Evolutionary conservation across 2,113 vertebrate species (phyloP).

Genomic region (Daboia siamensis): DNA sequence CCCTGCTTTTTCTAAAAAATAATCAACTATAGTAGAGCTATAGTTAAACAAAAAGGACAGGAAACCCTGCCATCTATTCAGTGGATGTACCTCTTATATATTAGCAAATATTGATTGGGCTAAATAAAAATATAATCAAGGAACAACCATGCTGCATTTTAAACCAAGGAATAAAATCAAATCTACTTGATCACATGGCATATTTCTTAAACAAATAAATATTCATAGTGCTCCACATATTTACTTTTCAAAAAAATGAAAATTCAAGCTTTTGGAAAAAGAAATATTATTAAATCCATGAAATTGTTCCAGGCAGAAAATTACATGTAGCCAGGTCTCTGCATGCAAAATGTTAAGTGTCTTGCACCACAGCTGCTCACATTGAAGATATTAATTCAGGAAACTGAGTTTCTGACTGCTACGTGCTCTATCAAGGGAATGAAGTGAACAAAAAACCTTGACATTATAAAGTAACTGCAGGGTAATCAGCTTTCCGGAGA

Average conservation of each 20-base stretch:
- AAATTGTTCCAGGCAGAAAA: neutral
- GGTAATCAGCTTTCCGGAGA: neutral
- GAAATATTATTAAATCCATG: neutral
- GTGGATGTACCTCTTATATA: neutral
- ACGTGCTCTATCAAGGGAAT: neutral
- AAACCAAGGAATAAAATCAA: neutral
- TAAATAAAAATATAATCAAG: neutral
- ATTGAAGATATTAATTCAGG: neutral
- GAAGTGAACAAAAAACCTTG: neutral
- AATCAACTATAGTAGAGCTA: neutral
- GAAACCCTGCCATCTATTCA: neutral
- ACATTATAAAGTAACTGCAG: neutral
- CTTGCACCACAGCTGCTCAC: neutral
- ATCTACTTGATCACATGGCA: neutral
- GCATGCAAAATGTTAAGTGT: neutral
- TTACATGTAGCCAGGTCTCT: neutral
- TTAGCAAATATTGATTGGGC: neutral
- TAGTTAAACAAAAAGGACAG: neutral
- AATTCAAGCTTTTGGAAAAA: neutral
- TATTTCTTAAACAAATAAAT: neutral
- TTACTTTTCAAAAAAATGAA: neutral
- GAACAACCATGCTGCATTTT: neutral
- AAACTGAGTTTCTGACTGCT: neutral
- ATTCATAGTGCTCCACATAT: neutral
- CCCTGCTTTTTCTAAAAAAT: neutral